phyloP scores from a whole-genome alignment of 92 coral and sea anemone species.

The Phenganax marumi region DNA sequence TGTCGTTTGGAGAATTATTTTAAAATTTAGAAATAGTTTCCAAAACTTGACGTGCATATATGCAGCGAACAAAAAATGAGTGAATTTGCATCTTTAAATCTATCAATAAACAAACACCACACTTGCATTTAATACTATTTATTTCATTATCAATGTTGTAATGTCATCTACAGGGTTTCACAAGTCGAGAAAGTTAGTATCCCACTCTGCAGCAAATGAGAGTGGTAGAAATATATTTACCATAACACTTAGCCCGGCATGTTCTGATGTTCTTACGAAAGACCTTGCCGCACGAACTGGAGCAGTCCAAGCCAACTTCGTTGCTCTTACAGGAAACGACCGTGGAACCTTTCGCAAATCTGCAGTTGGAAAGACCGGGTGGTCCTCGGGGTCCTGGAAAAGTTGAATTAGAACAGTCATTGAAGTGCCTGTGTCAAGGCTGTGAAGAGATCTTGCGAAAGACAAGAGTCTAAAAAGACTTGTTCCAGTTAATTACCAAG shows the following conservation, averaged over 20 bases:
- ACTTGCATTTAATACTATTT: not conserved
- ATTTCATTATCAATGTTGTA: constrained; percentile 1
- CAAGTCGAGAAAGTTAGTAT: not conserved
- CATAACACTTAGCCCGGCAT: not conserved
- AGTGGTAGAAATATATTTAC: not conserved
- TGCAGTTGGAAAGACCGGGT: constrained; percentile 1
- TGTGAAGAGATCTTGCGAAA: not conserved
- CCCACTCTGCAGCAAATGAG: constrained; percentile 1
- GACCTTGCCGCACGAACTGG: constrained; percentile 10
- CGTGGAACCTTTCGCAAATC: not conserved
- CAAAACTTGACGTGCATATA: no score
- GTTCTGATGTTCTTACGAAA: not conserved
- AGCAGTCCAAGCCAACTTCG: no score
- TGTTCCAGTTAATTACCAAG: not conserved
- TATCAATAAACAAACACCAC: no score
- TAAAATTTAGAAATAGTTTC: no score
- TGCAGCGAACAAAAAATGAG: not conserved
- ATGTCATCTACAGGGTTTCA: not conserved
- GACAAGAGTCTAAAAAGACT: not conserved
- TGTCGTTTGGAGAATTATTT: no score
- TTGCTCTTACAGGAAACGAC: no score
- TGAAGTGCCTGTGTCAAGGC: not conserved
- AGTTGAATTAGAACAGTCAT: no score
- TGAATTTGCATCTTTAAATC: not conserved
- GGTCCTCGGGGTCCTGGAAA: not conserved